Evolutionary conservation across 2,113 vertebrate species (phyloP), one percentile per base, ranked within the genome.

Genomic region (Sceloporus undulatus): DNA sequence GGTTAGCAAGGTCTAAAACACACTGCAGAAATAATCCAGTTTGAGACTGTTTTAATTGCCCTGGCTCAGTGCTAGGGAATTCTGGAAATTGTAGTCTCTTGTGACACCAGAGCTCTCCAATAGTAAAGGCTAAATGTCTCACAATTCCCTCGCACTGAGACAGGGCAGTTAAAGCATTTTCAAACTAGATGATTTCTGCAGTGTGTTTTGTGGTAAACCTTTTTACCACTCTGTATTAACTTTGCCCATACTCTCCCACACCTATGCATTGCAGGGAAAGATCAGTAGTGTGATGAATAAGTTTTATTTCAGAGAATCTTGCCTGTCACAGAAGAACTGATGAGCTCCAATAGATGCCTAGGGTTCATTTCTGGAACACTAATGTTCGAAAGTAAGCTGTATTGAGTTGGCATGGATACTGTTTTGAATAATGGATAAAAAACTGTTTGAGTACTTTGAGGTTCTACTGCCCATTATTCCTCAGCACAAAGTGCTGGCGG

Each of bases 341-440:
- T 11, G 10, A 34, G 25, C 18, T 52, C 25, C 59, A 11, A 86
- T 54, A 38, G 40, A 74, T 74, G 29, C 70, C 42, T 16, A 73
- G n/a, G 34, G n/a, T 70, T 77, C 73, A 68, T 42, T 77, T 59
- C 73, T 77, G 21, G 40, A 82, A 78, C n/a, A 78, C 54, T 38
- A 27, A 70, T 79, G 27, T 82, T 76, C 54, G 40, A 88, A 88
- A 68, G 9, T 29, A 29, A 18, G 59, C 59, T 54, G 9, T 68
- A 38, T 18, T 78, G 48, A 76, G n/a, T n/a, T 83, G 62, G 62
- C 16, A 59, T 27, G 65, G 40, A 84, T 84, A 78, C n/a, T 83
- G 34, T 88, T 88, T 70, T 70, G 75, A 77, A 70, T 70, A 38
- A 83, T 27, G 65, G 68, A 78, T 54, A 68, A 54, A 48, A 27